Conservation (phyloP, 2,113 vertebrate species). For the Macroglossus sobrinus region DNA sequence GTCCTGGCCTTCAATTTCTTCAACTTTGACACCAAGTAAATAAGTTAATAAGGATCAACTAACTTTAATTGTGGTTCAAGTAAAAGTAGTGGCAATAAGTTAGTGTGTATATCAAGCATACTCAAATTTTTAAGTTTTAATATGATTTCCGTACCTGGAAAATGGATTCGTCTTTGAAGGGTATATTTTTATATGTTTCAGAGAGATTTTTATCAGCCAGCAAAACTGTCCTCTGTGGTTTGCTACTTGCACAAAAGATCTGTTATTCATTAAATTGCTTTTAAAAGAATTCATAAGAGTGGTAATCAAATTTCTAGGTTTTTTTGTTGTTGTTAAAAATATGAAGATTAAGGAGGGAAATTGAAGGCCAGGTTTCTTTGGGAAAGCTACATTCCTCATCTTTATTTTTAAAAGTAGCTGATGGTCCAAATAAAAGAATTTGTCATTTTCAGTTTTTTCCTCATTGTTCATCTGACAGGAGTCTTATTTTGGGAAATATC, state of each 20-base stretch:
- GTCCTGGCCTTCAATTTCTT: not conserved
- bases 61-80: not conserved
- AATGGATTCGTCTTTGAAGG: constrained; percentile 67
- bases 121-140: not conserved
- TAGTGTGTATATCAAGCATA: not conserved
- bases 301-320: constrained; percentile 78
- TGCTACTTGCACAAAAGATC: constrained; percentile 80
- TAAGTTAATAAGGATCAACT: constrained; percentile 33
- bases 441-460: constrained; percentile 48
- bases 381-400: constrained; percentile 43
- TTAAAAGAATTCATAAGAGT: constrained; percentile 82
- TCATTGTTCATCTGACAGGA: constrained; percentile 55
- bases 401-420: constrained; percentile 60
- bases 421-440: constrained; percentile 61
- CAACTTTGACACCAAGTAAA: not conserved
- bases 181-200: constrained; percentile 53
- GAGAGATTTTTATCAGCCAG: constrained; percentile 81
- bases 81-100: not conserved
- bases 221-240: constrained; percentile 79
- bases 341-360: constrained; percentile 66
- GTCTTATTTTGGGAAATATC: constrained; percentile 62
- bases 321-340: constrained; percentile 64
- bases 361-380: constrained; percentile 64
- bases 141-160: constrained; percentile 69
- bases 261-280: constrained; percentile 83